Conservation (phyloP, 2,797 vertebrate genomes). For the Protosalanx chinensis region DNA sequence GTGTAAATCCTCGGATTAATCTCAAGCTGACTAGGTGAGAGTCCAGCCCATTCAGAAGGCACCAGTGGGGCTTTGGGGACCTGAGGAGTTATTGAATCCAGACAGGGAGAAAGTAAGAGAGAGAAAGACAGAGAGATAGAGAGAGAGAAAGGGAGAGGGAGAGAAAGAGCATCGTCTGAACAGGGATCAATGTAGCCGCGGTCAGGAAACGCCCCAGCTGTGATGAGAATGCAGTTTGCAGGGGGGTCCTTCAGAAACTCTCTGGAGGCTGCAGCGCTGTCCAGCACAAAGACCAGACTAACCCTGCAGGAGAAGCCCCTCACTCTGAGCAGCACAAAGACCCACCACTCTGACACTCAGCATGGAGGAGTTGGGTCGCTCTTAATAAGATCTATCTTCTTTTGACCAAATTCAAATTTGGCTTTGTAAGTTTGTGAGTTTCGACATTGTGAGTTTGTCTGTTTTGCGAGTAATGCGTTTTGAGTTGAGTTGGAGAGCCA, state of each 20-base stretch:
- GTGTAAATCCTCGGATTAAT: background rate
- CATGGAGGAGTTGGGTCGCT: too few species aligned
- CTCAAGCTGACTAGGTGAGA: background rate
- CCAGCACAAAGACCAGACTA: background rate
- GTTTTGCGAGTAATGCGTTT: background rate
- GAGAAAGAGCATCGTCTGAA: slow-evolving; percentile 33
- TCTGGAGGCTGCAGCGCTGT: background rate
- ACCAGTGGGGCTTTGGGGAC: background rate
- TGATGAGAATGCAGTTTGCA: slow-evolving; percentile 27
- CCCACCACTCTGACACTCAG: too few species aligned
- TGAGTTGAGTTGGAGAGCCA: too few species aligned
- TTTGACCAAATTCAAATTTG: too few species aligned
- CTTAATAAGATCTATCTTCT: too few species aligned
- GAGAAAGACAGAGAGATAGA: background rate
- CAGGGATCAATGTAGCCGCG: slow-evolving; percentile 38
- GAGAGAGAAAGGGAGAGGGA: background rate
- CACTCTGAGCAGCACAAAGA: background rate
- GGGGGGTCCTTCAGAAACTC: slow-evolving; percentile 4
- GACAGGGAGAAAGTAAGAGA: background rate
- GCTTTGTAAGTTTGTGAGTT: background rate
- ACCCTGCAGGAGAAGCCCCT: background rate
- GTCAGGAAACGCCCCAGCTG: slow-evolving; percentile 30
- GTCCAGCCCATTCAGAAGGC: background rate
- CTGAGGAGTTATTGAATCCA: background rate
- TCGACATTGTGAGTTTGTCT: too few species aligned